A percentile compares a stretch with the other conserved stretches of the same genome.
Conservation (phyloP, 64 coral and sea anemone species). For the Catalaphyllia jardinei region DNA sequence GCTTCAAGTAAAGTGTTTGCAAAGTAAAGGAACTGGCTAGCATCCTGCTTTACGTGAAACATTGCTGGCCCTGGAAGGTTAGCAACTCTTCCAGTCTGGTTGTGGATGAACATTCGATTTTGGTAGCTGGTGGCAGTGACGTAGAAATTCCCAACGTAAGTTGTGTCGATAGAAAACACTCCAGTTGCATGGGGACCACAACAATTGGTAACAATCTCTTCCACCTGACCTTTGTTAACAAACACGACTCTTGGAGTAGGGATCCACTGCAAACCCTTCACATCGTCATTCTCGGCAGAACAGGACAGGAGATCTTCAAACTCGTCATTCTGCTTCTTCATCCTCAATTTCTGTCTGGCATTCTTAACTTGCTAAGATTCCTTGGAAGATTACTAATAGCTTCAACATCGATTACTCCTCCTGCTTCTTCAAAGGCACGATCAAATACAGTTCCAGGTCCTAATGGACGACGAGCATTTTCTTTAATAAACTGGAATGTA, state of each 20-base stretch:
- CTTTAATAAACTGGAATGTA: conserved; percentile 17
- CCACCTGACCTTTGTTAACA: too few relatives aligned
- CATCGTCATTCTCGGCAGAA: too few relatives aligned
- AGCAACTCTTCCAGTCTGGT: neutral
- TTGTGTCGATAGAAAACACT: too few relatives aligned
- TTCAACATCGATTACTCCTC: too few relatives aligned
- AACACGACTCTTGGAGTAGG: too few relatives aligned
- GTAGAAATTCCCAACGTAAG: neutral
- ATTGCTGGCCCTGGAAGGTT: conserved; percentile 7
- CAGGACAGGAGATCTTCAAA: too few relatives aligned
- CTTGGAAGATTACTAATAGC: conserved; percentile 4
- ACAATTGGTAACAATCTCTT: too few relatives aligned
- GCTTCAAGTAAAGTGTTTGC: neutral
- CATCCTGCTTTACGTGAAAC: neutral
- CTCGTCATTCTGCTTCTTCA: too few relatives aligned
- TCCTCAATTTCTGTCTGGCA: neutral
- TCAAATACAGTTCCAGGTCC: conserved; percentile 29
- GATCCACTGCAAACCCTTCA: too few relatives aligned
- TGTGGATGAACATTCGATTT: neutral
- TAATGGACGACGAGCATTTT: neutral
- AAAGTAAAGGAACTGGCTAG: neutral
- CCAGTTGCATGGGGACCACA: too few relatives aligned
- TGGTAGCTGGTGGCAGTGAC: neutral
- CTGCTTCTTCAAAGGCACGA: conserved; percentile 7
- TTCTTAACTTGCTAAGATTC: conserved; percentile 27